Conservation (phyloP, 2,113 vertebrate species). For the Amblyornis subalaris region DNA sequence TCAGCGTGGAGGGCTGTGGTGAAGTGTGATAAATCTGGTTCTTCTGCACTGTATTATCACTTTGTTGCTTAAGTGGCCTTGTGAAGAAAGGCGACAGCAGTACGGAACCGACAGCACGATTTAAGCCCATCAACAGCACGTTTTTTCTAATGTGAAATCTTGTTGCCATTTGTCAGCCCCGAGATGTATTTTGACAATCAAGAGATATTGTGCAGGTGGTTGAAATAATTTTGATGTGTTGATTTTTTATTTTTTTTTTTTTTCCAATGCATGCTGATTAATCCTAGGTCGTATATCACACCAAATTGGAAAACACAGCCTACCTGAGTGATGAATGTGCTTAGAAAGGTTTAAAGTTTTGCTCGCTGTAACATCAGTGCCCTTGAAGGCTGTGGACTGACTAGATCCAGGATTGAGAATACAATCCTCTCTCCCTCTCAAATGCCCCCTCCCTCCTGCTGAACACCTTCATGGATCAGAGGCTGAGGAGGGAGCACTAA, state of each 20-base stretch:
- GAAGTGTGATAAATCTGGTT: slow-evolving; percentile 27
- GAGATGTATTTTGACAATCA: slow-evolving; percentile 19
- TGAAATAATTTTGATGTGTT: slow-evolving; percentile 21
- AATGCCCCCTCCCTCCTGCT: neutral
- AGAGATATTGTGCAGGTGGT: neutral
- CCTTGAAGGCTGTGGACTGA: neutral
- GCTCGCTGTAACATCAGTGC: neutral
- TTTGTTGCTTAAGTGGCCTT: slow-evolving; percentile 7
- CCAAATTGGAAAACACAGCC: neutral
- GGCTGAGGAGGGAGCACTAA: neutral
- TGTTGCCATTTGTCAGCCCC: neutral
- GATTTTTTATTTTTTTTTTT: neutral
- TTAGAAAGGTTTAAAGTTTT: slow-evolving; percentile 10
- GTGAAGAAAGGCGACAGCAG: neutral
- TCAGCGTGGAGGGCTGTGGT: neutral
- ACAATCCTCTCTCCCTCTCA: neutral
- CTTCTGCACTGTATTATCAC: neutral
- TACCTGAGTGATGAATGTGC: neutral
- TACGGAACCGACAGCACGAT: neutral
- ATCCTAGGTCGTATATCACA: neutral
- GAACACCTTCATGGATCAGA: fast-evolving
- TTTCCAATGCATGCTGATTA: slow-evolving; percentile 1
- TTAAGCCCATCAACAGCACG: neutral
- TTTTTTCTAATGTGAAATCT: neutral
- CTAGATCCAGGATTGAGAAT: neutral